Evolutionary conservation across 1,140 invertebrate species (phyloP), one percentile per base, ranked within the genome.

Genomic region (Reticulitermes speratus): DNA sequence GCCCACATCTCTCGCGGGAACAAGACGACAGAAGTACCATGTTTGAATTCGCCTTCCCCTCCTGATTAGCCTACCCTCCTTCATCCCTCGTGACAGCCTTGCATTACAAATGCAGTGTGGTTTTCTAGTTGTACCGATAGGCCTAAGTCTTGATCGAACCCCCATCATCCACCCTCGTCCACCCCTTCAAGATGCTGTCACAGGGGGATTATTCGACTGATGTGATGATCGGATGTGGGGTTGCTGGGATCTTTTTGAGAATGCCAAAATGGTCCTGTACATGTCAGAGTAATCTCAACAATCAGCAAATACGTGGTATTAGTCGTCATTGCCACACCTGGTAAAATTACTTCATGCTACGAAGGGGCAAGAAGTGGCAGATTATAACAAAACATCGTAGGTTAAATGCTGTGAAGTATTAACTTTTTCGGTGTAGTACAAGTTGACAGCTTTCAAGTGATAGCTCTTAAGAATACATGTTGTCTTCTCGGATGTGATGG

Each of bases 41-140:
- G 48, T 38, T 65, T 59, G 84, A 55, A 65, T n/a, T 84, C 59
- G 59, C 48, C 84, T 65, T 12, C 52, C 44, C 44, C 82, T 45
- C 11, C 45, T 52, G 44, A 44, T 52, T 52, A 83, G 82, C 82
- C 82, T 83, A 83, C 82, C 82, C 82, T 45, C 84, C 23, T 84
- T 55, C 52, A 55, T 55, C 52, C 52, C 52, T 55, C 19, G 52
- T 44, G 83, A 84, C 83, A 52, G 44, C 83, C 83, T 38, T 52
- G 84, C 84, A 84, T 84, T 84, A 84, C 84, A 84, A 65, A 84
- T 84, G 84, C 84, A 65, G 84, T 84, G 84, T 45, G 84, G 84
- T 84, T 84, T 84, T 84, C 84, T 55, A 84, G n/a, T 59, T 52
- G 84, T 30, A 75, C 65, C 65, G 25, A 30, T 75, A 75, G n/a